Conservation (phyloP, 2,888 invertebrate genomes). For the Polia nebulosa region DNA sequence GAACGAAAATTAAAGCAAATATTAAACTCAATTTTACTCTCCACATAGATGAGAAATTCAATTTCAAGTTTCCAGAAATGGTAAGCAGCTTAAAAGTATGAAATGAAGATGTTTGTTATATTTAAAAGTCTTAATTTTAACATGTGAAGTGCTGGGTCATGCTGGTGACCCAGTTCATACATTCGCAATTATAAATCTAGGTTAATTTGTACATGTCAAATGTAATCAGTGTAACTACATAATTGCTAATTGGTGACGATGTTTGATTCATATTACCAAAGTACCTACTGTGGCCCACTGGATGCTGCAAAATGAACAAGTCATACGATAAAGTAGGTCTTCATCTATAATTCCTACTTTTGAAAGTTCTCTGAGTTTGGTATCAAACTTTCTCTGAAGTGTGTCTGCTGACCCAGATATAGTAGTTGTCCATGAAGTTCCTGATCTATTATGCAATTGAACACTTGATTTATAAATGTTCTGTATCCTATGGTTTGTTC, state of each 20-base stretch:
- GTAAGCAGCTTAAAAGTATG: conserved; percentile 48
- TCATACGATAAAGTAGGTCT: conserved; percentile 38
- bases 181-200: conserved; percentile 21
- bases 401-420: conserved; percentile 52
- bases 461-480: conserved; percentile 17
- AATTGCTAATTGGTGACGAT: conserved; percentile 24
- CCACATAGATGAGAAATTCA: conserved; percentile 43
- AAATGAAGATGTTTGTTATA: conserved; percentile 59
- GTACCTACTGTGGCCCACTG: neutral
- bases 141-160: conserved; percentile 4
- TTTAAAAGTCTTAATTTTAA: conserved; percentile 14
- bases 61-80: conserved; percentile 51
- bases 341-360: conserved; percentile 55
- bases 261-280: conserved; percentile 23
- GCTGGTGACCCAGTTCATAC: conserved; percentile 37
- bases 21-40: conserved; percentile 56
- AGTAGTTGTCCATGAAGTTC: conserved; percentile 36
- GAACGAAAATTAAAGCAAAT: conserved; percentile 46
- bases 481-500: neutral
- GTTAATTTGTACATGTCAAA: conserved; percentile 41
- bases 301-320: conserved; percentile 16
- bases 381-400: conserved; percentile 43
- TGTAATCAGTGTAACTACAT: conserved; percentile 25
- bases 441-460: conserved; percentile 25
- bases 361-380: conserved; percentile 42